phyloP scores from a whole-genome alignment of 2,888 invertebrate genomes.

The Nomada ferruginata region DNA sequence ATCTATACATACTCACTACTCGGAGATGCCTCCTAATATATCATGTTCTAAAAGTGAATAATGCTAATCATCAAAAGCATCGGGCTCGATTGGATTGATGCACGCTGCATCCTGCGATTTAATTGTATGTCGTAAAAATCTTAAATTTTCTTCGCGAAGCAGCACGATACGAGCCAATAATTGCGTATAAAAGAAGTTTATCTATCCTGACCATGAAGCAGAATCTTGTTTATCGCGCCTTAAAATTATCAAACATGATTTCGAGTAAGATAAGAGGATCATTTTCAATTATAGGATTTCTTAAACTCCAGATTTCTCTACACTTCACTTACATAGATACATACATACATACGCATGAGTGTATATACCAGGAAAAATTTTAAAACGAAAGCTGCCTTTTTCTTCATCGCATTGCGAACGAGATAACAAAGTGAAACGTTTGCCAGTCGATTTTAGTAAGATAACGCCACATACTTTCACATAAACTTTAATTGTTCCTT shows the following conservation, averaged over 20 bases:
- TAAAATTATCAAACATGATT: not conserved
- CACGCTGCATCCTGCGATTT: too few relatives aligned
- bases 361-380: too few relatives aligned
- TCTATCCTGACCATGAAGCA: not conserved
- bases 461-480: not conserved
- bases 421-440: not conserved
- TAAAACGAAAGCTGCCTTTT: too few relatives aligned
- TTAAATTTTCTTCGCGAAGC: not conserved
- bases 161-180: not conserved
- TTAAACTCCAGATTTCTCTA: not conserved
- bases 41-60: not conserved
- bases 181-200: not conserved
- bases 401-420: not conserved
- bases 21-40: too few relatives aligned
- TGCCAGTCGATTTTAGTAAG: not conserved
- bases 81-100: not conserved
- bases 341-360: too few relatives aligned
- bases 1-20: not conserved
- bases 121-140: not conserved
- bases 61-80: not conserved
- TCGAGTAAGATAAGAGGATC: not conserved
- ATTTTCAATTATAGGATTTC: too few relatives aligned
- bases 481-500: not conserved
- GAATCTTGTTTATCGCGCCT: not conserved
- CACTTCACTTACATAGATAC: too few relatives aligned